Evolutionary conservation across 1,140 invertebrate species (phyloP), one percentile per base, ranked within the genome.

Genomic region (Globodera rostochiensis): DNA sequence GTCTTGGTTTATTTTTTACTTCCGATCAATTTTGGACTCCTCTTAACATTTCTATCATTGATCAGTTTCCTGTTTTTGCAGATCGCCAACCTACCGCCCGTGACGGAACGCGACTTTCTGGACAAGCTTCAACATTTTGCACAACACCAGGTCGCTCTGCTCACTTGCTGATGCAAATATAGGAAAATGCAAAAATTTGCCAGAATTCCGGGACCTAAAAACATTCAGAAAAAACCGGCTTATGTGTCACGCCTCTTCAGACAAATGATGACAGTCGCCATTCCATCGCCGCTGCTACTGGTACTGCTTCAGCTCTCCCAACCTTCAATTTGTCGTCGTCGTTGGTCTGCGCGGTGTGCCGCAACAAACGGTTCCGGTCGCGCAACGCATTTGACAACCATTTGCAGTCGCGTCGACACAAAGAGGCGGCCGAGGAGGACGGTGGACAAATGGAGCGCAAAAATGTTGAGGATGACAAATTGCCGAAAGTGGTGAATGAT

Each of bases 321-420:
- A 0, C 57, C 11, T 64, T 19, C 57, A 19, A 64, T 64, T 13
- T 53, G 53, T 53, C 57, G 57, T 64, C 57, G 13, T 64, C 66
- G 19, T 36, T 49, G 46, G 13, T 19, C 21, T 78, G 77, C 15
- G 46, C 64, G 67, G 90, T 92, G 60, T 98, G 97, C 88, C 93
- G 92, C 78, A 98, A 98, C 90, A 92, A 92, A 77, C 57, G 57
- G 13, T 98, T 98, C 89, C 93, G 92, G 73, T 93, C 93, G 36
- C 91, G 93, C 84, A 96, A 96, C 90, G 93, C 96, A 0, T 95
- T 93, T 90, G 93, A 94, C 19, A 97, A 96, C 91, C 97, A 99
- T 91, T 87, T 95, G 9, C 93, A 94, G 81, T 98, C 96, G 36
- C 98, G 96, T 88, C 97, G 96, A 88, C 97, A 99, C 88, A 94